These are phyloP conservation scores for Helogale parvula DNA, from an alignment of 2,113 vertebrate species.

Conservation along the genomic window DNA sequence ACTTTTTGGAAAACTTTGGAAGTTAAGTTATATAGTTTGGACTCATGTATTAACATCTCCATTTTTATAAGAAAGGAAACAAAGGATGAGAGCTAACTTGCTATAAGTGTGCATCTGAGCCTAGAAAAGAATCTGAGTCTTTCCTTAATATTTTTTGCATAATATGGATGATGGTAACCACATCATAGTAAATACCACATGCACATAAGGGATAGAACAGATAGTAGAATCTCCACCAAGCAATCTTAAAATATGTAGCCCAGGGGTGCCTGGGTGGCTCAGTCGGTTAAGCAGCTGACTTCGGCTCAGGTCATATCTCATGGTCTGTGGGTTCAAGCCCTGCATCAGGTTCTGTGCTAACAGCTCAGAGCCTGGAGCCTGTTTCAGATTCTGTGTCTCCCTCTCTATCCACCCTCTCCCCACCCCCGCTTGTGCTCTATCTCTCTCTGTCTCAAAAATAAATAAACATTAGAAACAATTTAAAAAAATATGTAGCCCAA, in stretches of 20 bases:
- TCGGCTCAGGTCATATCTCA: too few species aligned
- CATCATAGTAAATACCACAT: neutral
- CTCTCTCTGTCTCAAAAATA: too few species aligned
- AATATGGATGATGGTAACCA: neutral
- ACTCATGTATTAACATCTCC: neutral
- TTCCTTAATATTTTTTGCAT: neutral
- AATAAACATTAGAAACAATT: too few species aligned
- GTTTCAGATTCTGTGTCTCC: too few species aligned
- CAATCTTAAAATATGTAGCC: neutral
- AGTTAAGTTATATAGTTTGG: neutral
- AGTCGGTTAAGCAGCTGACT: too few species aligned
- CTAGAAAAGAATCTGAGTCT: neutral
- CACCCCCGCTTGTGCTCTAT: too few species aligned
- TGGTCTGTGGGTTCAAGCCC: too few species aligned
- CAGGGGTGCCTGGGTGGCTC: too few species aligned
- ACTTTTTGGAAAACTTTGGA: neutral
- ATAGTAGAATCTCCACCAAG: neutral
- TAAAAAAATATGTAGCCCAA: neutral
- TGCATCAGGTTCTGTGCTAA: too few species aligned
- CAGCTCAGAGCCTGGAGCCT: too few species aligned
- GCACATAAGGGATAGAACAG: neutral
- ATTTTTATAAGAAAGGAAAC: constrained; percentile 41
- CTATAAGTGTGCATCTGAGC: neutral
- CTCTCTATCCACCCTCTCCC: too few species aligned
- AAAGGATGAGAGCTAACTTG: neutral